These are phyloP conservation scores for Poecilia velifera DNA, from an alignment of 2,797 vertebrate genomes.

Conservation along the genomic window DNA sequence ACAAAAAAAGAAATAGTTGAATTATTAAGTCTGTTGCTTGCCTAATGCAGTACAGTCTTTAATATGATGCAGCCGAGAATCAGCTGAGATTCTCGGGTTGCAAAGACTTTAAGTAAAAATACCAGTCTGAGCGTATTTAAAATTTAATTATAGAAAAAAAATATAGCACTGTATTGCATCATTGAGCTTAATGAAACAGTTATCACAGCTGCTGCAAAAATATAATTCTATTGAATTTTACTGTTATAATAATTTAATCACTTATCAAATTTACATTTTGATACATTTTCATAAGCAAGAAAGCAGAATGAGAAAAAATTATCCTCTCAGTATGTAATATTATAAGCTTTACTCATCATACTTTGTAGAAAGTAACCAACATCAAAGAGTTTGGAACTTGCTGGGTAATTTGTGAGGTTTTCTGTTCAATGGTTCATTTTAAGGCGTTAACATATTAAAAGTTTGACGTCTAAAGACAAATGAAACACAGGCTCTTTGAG, in stretches of 20 bases:
- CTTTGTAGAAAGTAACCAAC: not conserved
- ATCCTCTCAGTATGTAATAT: not conserved
- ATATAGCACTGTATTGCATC: not conserved
- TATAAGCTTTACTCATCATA: not conserved
- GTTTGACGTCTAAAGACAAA: not conserved
- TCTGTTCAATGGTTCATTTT: not conserved
- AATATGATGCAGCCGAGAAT: not conserved
- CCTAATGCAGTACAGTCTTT: not conserved
- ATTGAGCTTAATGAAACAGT: not conserved
- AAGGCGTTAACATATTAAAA: not conserved
- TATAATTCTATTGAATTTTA: not conserved
- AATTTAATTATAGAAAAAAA: not conserved
- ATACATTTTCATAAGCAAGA: not conserved
- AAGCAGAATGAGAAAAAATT: not conserved
- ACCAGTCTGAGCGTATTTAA: not conserved
- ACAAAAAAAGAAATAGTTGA: not conserved
- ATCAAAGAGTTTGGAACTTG: not conserved
- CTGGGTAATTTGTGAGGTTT: not conserved
- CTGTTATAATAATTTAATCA: not conserved
- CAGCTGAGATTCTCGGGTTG: not conserved
- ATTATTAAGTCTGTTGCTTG: not conserved
- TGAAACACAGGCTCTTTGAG: not conserved
- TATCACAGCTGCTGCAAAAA: not conserved
- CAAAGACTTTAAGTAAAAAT: too few relatives aligned
- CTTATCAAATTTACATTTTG: not conserved